Evolutionary conservation across 2,113 vertebrate genomes (phyloP), one percentile per base, ranked within the genome.

Genomic region (Istiophorus platypterus): DNA sequence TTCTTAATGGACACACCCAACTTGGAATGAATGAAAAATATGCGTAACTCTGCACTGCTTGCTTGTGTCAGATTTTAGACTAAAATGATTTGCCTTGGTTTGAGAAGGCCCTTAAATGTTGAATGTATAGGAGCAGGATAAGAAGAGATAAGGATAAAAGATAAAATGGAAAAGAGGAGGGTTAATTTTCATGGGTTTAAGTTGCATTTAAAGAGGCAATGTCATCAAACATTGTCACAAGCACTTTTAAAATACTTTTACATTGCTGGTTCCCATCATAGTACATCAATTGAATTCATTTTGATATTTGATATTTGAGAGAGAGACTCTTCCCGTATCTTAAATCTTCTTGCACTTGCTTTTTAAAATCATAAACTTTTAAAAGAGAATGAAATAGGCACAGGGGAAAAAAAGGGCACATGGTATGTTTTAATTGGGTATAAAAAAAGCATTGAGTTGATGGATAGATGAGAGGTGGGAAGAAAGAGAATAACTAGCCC

Each of bases 341-440:
- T n/a, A n/a, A n/a, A n/a, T n/a, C n/a, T n/a, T n/a, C n/a, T n/a
- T n/a, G n/a, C n/a, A n/a, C n/a, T n/a, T n/a, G n/a, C n/a, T n/a
- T n/a, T n/a, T n/a, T n/a, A n/a, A n/a, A n/a, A n/a, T n/a, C n/a
- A n/a, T 34, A 70, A 45, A 64, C 29, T 72, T 76, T 45, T 27
- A 75, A 65, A 17, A 65, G 20, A 10, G 24, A 68, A 49, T 41
- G 15, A 65, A 69, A 52, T 39, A 47, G 31, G 29, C 57, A 80
- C 42, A 39, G 3, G 3, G 15, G 66, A 57, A 51, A 52, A 49
- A 79, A 82, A 17, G 42, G 34, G 56, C 45, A 82, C n/a, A 72
- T 18, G 20, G 20, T 76, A 11, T 29, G 39, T 37, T 84, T 66
- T 84, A 84, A 91, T 83, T 78, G 47, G 73, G 87, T 85, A 77